Conservation (phyloP, 2,797 vertebrate species). For the Tenualosa ilisha region DNA sequence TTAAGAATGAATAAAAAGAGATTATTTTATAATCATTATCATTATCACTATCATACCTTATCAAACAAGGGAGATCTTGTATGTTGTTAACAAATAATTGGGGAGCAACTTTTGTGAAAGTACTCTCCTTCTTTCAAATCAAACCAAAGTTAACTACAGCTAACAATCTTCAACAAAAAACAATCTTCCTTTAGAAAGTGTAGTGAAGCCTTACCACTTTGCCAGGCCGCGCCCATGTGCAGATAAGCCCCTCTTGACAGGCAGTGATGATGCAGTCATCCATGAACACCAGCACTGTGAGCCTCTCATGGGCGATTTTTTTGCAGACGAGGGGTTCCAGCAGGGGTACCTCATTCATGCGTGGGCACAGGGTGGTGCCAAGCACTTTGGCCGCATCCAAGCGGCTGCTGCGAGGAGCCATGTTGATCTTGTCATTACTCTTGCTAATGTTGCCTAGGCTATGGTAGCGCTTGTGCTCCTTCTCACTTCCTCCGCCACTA, state of each 20-base stretch:
- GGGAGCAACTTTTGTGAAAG: too few relatives aligned
- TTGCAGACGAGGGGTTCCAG: constrained; percentile 92
- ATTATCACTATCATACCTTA: too few relatives aligned
- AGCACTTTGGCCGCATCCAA: constrained; percentile 85
- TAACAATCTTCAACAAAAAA: too few relatives aligned
- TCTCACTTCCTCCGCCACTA: constrained; percentile 65
- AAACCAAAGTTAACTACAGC: too few relatives aligned
- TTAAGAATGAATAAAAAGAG: too few relatives aligned
- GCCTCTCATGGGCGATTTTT: constrained; percentile 90
- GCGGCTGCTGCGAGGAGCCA: constrained; percentile 73
- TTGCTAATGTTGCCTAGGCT: constrained; percentile 90
- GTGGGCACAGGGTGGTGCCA: constrained; percentile 87
- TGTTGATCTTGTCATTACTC: constrained; percentile 84
- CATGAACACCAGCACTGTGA: constrained; percentile 90
- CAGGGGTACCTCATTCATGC: constrained; percentile 88
- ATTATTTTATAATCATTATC: too few relatives aligned
- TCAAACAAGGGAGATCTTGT: too few relatives aligned
- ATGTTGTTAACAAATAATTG: too few relatives aligned
- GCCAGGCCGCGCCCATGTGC: constrained; percentile 89
- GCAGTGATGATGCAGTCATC: constrained; percentile 93
- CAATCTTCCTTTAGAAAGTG: too few relatives aligned
- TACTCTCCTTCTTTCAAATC: too few relatives aligned
- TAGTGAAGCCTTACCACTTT: constrained; percentile 76
- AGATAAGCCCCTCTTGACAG: constrained; percentile 92
- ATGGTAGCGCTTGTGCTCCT: constrained; percentile 92